These are phyloP conservation scores for Anastrepha obliqua DNA, from an alignment of 1,140 invertebrate genomes.

Conservation along the genomic window DNA sequence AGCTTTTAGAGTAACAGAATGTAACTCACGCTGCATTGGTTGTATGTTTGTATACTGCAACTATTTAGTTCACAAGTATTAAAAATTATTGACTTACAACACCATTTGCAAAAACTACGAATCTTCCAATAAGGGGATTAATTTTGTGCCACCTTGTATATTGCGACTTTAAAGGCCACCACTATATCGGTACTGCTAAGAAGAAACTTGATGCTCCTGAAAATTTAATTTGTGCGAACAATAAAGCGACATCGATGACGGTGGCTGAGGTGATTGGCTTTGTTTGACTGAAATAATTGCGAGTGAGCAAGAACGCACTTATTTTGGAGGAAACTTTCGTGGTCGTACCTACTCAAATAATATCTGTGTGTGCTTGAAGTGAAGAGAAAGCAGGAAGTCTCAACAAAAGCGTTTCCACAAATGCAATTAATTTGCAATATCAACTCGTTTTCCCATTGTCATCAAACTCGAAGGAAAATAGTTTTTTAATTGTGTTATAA, in stretches of 20 bases:
- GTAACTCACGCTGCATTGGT: too few species aligned
- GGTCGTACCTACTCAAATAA: too few species aligned
- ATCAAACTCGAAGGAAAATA: background rate
- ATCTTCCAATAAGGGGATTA: too few species aligned
- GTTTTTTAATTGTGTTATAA: background rate
- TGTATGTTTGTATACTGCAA: too few species aligned
- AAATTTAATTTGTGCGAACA: slow-evolving; percentile 26
- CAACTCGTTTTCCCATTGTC: background rate
- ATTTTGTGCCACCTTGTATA: too few species aligned
- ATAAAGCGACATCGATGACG: background rate
- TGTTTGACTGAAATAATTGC: slow-evolving; percentile 1
- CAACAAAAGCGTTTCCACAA: background rate
- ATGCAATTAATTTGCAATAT: background rate
- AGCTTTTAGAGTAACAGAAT: too few species aligned
- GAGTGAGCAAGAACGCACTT: background rate
- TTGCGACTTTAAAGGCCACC: background rate
- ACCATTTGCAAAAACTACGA: too few species aligned
- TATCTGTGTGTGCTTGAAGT: background rate
- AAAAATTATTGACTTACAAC: too few species aligned
- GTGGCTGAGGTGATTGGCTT: background rate
- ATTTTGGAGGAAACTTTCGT: background rate
- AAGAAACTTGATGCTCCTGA: background rate
- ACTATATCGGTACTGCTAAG: background rate
- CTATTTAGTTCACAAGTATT: too few species aligned
- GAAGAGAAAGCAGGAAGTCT: background rate